Evolutionary conservation across 2,797 vertebrate species (phyloP).

Genomic region (Urosaurus nigricauda): DNA sequence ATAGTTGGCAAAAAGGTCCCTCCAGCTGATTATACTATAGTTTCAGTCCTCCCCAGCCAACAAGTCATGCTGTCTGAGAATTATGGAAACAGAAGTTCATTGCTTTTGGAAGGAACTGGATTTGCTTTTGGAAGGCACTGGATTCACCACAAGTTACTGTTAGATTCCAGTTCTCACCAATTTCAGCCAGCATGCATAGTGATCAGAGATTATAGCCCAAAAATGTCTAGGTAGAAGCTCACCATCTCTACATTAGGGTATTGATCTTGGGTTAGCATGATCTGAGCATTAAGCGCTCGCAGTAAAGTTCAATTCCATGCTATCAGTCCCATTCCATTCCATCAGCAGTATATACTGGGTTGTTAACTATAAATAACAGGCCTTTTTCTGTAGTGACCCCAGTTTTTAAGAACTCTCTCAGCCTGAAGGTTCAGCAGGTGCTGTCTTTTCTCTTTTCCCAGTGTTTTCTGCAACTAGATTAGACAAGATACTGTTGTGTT

Average conservation of each 20-base stretch:
- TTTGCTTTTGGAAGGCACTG: not conserved
- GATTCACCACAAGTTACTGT: too few species aligned
- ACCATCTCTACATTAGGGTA: too few species aligned
- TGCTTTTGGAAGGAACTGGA: not conserved
- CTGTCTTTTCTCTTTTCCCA: not conserved
- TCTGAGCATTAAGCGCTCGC: too few species aligned
- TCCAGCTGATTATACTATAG: too few species aligned
- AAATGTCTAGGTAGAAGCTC: too few species aligned
- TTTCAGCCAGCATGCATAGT: too few species aligned
- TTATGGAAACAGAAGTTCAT: not conserved
- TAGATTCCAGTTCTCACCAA: too few species aligned
- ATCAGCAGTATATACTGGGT: not conserved
- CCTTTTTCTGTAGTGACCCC: not conserved
- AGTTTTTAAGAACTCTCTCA: not conserved
- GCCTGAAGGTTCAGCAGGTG: not conserved
- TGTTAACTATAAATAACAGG: not conserved
- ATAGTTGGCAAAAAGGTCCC: not conserved
- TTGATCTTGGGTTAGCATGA: too few species aligned
- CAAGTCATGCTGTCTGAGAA: not conserved
- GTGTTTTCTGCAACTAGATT: not conserved
- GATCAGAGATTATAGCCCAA: too few species aligned
- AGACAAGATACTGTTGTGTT: too few species aligned
- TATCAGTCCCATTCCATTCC: too few species aligned
- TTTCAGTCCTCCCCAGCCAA: not conserved
- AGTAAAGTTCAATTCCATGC: not conserved